Evolutionary conservation across 2,797 vertebrate genomes (phyloP), one percentile per base, ranked within the genome.

Genomic region (Channallabes apus): DNA sequence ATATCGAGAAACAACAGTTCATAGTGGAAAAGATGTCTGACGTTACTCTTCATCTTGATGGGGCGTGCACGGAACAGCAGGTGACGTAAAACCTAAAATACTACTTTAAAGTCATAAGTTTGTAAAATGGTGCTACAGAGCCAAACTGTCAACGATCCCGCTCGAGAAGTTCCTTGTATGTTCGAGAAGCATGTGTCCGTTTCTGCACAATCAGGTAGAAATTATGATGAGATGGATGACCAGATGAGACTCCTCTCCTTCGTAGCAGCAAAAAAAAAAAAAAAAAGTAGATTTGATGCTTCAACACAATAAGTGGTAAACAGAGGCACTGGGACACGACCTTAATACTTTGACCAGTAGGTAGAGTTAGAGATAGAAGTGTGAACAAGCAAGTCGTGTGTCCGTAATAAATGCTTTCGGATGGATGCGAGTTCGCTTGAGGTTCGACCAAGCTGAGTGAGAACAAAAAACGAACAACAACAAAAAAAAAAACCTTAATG

Each of bases 281-380:
- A 68, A 61, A 78, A 29, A 14, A 41, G 51, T 56, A 79, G 27
- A 76, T 62, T 64, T 71, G 78, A 81, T 14, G 51, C 82, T 87
- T 84, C 69, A 78, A 56, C 82, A 87, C 78, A 82, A 64, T 83
- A 84, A 82, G 80, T 84, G 79, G 82, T 82, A 87, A 82, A 87
- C 86, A 38, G 78, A 87, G 86, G 86, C 86, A 87, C 86, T 87
- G 82, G 61, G 59, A 87, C 82, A 80, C 67, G 69, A 87, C 72
- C 83, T 54, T 82, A 87, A 87, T 84, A 87, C 86, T 84, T 82
- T 61, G 78, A 77, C 83, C 82, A 84, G 76, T 62, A 59, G 82
- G 75, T 84, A 80, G 58, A 41, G 32, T 29, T 69, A 83, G 68
- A 67, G 41, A 69, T 76, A 77, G 35, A 54, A 61, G 54, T 82